Percentiles rank a stretch among this genome's conserved stretches.
Conservation (phyloP, 2,113 vertebrate species). For the Gnathonemus longibarbis region DNA sequence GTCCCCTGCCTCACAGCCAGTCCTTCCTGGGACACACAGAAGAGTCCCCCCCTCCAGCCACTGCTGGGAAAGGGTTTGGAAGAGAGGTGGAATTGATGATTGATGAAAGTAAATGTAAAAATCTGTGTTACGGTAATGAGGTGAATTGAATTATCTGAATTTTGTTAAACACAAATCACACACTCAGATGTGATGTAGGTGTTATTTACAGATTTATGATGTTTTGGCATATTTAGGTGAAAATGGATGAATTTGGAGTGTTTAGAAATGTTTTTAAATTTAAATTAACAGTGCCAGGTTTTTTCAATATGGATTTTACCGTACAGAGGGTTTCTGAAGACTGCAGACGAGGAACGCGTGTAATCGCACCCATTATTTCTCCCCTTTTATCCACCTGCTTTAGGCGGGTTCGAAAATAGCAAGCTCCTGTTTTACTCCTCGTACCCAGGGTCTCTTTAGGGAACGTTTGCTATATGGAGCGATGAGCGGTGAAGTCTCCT, state of each 20-base stretch:
- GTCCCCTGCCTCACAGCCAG: background rate
- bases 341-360: background rate
- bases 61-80: background rate
- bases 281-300: background rate
- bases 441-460: background rate
- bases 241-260: background rate
- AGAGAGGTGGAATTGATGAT: background rate
- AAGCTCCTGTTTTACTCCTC: background rate
- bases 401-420: background rate
- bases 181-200: background rate
- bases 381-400: background rate
- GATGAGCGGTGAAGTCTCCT: background rate
- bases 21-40: background rate
- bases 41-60: background rate
- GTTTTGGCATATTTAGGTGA: background rate
- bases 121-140: background rate
- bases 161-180: background rate
- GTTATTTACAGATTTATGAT: background rate
- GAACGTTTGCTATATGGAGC: background rate
- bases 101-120: background rate
- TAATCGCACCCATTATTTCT: background rate
- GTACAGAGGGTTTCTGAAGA: background rate
- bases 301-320: background rate
- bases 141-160: background rate
- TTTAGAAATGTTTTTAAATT: background rate